phyloP scores from a whole-genome alignment of 2,113 vertebrate species.

The Aegotheles bennettii region DNA sequence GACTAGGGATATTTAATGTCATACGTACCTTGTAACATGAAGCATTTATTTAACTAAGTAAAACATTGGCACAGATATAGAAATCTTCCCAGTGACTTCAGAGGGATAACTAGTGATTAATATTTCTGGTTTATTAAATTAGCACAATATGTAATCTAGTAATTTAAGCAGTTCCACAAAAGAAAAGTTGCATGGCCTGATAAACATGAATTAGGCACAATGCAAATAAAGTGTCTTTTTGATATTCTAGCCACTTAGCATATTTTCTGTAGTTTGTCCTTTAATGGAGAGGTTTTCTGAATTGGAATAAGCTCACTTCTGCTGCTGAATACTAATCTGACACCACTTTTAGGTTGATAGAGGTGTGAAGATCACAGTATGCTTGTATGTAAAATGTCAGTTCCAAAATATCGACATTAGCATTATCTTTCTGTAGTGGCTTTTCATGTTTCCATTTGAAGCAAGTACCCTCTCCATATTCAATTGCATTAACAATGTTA shows the following conservation, averaged over 20 bases:
- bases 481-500: not conserved
- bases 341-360: not conserved
- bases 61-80: not conserved
- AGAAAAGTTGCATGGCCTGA: not conserved
- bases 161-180: not conserved
- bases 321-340: not conserved
- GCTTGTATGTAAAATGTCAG: not conserved
- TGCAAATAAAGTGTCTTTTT: conserved; percentile 13
- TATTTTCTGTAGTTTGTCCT: not conserved
- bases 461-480: not conserved
- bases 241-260: not conserved
- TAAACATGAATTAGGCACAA: not conserved
- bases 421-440: not conserved
- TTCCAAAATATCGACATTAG: not conserved
- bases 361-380: not conserved
- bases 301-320: not conserved
- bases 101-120: not conserved
- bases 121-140: not conserved
- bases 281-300: conserved; percentile 31
- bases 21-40: not conserved
- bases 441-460: not conserved
- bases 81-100: not conserved
- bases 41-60: not conserved
- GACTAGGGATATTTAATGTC: not conserved
- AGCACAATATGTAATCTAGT: not conserved